Conservation (phyloP, 2,888 invertebrate genomes). For the Ariolimax columbianus region DNA sequence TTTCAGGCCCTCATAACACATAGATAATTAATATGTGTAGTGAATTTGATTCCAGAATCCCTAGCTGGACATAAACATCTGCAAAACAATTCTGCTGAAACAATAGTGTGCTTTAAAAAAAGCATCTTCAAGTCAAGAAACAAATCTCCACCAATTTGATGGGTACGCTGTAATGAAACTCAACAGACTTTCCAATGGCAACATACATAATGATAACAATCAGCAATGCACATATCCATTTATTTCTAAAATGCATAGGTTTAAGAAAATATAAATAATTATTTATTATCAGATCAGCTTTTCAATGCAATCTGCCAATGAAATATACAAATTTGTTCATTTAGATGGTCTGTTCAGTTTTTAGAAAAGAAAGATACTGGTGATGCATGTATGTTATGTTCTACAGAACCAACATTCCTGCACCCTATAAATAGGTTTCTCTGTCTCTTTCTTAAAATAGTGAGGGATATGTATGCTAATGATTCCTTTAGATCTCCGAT, state of each 20-base stretch:
- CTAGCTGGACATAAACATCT: background rate
- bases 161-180: background rate
- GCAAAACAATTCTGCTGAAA: background rate
- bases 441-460: too few relatives aligned
- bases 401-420: too few relatives aligned
- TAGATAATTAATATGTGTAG: background rate
- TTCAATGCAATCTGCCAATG: constrained; percentile 1
- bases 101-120: background rate
- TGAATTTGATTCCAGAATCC: background rate
- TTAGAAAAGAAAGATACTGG: background rate
- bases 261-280: constrained; percentile 3
- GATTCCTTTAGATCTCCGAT: too few relatives aligned
- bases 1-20: too few relatives aligned
- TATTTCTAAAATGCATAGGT: constrained; percentile 4
- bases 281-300: background rate
- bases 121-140: background rate
- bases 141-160: background rate
- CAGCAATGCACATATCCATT: background rate
- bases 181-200: background rate
- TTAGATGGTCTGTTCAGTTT: background rate
- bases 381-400: background rate
- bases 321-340: constrained; percentile 1
- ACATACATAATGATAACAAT: background rate
- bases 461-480: too few relatives aligned
- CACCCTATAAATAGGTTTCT: too few relatives aligned